Evolutionary conservation across 2,888 invertebrate genomes (phyloP), one percentile per base, ranked within the genome.

Genomic region (Andrena minutula): DNA sequence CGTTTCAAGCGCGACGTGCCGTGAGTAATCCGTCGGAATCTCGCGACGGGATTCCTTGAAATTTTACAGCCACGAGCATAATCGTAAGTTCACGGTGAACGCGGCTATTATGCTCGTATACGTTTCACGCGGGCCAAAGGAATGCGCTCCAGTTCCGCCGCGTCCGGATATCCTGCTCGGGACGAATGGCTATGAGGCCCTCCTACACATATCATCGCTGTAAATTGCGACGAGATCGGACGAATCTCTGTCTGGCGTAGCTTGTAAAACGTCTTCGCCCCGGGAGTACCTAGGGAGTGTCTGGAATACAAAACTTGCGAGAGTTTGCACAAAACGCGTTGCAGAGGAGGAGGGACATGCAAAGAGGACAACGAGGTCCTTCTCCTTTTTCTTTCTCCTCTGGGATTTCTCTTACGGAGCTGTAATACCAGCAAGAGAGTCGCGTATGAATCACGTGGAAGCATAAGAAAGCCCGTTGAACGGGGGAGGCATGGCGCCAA

Each of bases 401-500:
- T 8, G 20, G 49, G n/a, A 32, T 32, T 16, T 4, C 16, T 10
- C 23, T 26, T 61, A 1, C 16, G 6, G 1, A 8, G 8, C 12
- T n/a, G 41, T 3, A 2, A n/a, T 56, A 6, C 16, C 32, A 10
- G 7, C 41, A 30, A 53, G 56, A 49, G 41, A 53, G 51, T 16
- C 28, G 51, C 3, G 49, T 49, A 58, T 74, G 49, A 70, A 79
- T 79, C 64, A 64, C 56, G 47, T 3, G 28, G n/a, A 64, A 60
- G 58, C 63, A 66, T 56, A 69, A 80, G 58, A 79, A 80, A 28
- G 35, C 30, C 3, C 64, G 72, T 26, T 51, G 56, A 73, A 68
- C 49, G 71, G 10, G 63, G 20, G 63, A 69, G 83, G 75, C 79
- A 79, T 16, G 61, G 80, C 64, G 85, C 77, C 83, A 75, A 85